Conservation (phyloP, 2,888 invertebrate species). For the Cyclophora punctaria region DNA sequence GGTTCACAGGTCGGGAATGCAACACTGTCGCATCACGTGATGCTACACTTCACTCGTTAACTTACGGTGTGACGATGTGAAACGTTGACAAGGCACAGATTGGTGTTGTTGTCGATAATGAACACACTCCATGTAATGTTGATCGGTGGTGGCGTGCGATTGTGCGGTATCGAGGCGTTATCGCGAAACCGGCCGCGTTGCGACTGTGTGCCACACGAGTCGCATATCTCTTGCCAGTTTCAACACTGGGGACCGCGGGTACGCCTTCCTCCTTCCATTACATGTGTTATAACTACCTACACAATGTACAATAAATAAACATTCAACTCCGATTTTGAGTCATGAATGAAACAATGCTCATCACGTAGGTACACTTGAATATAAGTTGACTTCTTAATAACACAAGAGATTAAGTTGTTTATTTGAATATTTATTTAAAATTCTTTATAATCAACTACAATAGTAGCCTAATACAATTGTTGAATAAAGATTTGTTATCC, state of each 20-base stretch:
- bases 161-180: slow-evolving; percentile 48
- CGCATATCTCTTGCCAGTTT: slow-evolving; percentile 36
- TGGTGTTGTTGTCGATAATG: slow-evolving; percentile 53
- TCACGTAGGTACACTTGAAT: too few species aligned
- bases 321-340: slow-evolving; percentile 23
- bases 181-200: slow-evolving; percentile 45
- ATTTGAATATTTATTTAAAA: too few species aligned
- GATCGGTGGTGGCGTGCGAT: slow-evolving; percentile 35
- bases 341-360: slow-evolving; percentile 19
- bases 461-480: too few species aligned
- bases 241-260: slow-evolving; percentile 45
- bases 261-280: slow-evolving; percentile 37
- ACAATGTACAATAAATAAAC: slow-evolving; percentile 52
- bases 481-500: too few species aligned
- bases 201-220: slow-evolving; percentile 35
- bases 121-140: slow-evolving; percentile 48
- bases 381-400: too few species aligned
- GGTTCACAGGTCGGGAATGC: background rate
- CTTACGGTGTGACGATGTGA: slow-evolving; percentile 21
- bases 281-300: slow-evolving; percentile 45
- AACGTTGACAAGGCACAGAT: slow-evolving; percentile 38
- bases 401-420: too few species aligned
- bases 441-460: too few species aligned
- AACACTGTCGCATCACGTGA: slow-evolving; percentile 11
- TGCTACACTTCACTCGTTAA: slow-evolving; percentile 25